These are phyloP conservation scores for Maccullochella peelii DNA, from an alignment of 2,113 vertebrate genomes.

Conservation along the genomic window DNA sequence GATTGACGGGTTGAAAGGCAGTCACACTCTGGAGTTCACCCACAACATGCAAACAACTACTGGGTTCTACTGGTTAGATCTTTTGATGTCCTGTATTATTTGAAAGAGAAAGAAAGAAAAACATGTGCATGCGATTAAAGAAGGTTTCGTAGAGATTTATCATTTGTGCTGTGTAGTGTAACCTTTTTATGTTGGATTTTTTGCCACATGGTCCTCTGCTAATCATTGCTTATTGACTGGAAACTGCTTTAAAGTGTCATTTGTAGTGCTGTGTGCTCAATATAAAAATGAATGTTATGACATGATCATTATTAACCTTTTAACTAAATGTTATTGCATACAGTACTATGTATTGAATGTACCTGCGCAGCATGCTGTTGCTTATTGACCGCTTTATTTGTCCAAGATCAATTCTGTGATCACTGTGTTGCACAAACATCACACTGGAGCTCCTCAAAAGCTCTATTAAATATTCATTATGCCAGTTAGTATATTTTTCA, in stretches of 20 bases:
- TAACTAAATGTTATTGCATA: neutral
- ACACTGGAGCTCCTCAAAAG: neutral
- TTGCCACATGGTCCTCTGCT: neutral
- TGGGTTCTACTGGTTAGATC: neutral
- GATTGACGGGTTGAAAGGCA: neutral
- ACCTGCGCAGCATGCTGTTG: neutral
- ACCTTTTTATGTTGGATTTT: neutral
- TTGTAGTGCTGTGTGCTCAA: conserved; percentile 9
- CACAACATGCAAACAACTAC: conserved; percentile 1
- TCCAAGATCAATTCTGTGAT: conserved; percentile 17
- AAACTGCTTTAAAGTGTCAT: neutral
- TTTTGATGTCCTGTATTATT: neutral
- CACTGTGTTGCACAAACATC: conserved; percentile 6
- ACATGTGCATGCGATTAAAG: neutral
- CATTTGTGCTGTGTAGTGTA: neutral
- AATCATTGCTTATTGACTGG: neutral
- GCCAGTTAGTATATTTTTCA: neutral
- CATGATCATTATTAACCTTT: conserved; percentile 33
- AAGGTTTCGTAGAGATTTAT: neutral
- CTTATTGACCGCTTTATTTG: neutral
- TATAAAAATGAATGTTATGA: conserved; percentile 23
- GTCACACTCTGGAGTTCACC: neutral
- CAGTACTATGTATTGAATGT: conserved; percentile 38
- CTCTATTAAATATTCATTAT: conserved; percentile 5
- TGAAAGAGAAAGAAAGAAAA: neutral